Conservation (phyloP, 2,888 invertebrate genomes). For the Ophion ellenae region DNA sequence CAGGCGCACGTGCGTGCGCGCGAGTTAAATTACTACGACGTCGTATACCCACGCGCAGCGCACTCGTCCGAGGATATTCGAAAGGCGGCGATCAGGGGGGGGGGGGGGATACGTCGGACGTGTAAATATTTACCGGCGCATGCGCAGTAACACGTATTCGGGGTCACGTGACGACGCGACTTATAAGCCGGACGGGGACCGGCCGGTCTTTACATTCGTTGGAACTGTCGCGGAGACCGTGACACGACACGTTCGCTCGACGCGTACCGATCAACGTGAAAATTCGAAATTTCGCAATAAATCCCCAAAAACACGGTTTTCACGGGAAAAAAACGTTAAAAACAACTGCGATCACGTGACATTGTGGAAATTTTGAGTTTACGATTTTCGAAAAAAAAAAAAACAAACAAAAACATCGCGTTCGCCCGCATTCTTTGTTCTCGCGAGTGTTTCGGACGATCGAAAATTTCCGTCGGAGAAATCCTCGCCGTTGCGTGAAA, state of each 20-base stretch:
- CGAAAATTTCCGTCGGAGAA: not conserved
- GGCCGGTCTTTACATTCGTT: slow-evolving; percentile 80
- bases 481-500: slow-evolving; percentile 2
- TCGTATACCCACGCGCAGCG: not conserved
- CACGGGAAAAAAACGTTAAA: not conserved
- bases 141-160: slow-evolving; percentile 71
- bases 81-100: not conserved
- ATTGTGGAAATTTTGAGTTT: not conserved
- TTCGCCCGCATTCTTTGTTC: not conserved
- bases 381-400: not conserved
- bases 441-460: slow-evolving; percentile 4
- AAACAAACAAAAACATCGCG: not conserved
- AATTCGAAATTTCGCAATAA: not conserved
- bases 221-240: slow-evolving; percentile 63
- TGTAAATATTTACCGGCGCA: slow-evolving; percentile 82
- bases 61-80: not conserved
- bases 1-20: not conserved
- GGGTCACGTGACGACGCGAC: slow-evolving; percentile 80
- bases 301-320: not conserved
- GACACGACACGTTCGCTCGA: slow-evolving; percentile 17
- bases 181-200: slow-evolving; percentile 79
- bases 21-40: not conserved
- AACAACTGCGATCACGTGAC: not conserved
- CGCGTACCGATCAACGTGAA: not conserved
- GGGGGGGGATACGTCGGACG: slow-evolving; percentile 64